Percentiles rank a stretch among this genome's conserved stretches.
Evolutionary conservation across 2,888 invertebrate species (phyloP).

Genomic region (Hirtodrosophila cameraria): DNA sequence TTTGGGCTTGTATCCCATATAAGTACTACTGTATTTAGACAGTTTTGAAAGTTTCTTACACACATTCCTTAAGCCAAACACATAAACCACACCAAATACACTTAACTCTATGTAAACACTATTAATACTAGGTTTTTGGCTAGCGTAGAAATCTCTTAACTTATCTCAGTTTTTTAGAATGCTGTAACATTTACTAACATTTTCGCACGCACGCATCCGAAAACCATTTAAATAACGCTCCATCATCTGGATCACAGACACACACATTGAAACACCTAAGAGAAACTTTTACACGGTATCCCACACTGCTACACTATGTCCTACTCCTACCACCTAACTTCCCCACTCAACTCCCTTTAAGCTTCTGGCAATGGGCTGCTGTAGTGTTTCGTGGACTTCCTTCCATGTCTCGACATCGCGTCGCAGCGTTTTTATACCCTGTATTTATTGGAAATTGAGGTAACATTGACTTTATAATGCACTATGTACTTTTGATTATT

Average conservation of each 20-base stretch:
- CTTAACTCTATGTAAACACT: neutral
- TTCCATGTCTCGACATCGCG: slow-evolving; percentile 9
- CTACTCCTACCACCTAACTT: too few species aligned
- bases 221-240: slow-evolving; percentile 77
- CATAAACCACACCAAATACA: too few species aligned
- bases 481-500: too few species aligned
- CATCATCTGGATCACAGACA: slow-evolving; percentile 61
- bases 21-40: too few species aligned
- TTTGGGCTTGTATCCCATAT: too few species aligned
- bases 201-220: slow-evolving; percentile 72
- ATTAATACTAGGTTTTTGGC: too few species aligned
- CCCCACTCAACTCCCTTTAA: neutral
- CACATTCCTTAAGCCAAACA: too few species aligned
- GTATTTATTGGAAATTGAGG: too few species aligned
- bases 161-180: slow-evolving; percentile 3
- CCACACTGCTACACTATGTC: too few species aligned
- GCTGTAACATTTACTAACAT: slow-evolving; percentile 57
- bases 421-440: slow-evolving; percentile 1
- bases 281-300: slow-evolving; percentile 63
- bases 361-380: slow-evolving; percentile 35
- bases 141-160: slow-evolving; percentile 7
- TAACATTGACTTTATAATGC: too few species aligned
- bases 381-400: slow-evolving; percentile 32
- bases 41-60: neutral
- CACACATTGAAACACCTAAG: slow-evolving; percentile 13